phyloP scores from a whole-genome alignment of 1,140 invertebrate species.

The Ylistrum balloti region DNA sequence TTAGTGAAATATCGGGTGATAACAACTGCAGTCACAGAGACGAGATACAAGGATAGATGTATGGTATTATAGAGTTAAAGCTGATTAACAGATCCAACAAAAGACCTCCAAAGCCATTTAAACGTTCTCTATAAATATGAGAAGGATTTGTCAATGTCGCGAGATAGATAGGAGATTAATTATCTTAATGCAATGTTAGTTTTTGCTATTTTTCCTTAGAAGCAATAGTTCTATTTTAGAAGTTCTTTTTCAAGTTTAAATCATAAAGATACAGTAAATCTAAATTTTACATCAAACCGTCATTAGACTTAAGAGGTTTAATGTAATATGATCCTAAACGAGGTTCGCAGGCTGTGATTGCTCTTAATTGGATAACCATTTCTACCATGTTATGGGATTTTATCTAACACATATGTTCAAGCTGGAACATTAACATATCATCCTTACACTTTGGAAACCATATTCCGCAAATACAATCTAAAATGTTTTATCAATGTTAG shows the following conservation, averaged over 20 bases:
- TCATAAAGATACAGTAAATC: not conserved
- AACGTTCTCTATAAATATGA: not conserved
- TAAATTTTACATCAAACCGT: not conserved
- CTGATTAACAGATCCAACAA: no score
- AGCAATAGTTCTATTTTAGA: not conserved
- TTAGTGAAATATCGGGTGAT: no score
- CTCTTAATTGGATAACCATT: not conserved
- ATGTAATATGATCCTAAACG: not conserved
- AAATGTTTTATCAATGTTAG: no score
- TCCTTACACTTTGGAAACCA: no score
- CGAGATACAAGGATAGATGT: no score
- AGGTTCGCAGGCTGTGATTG: not conserved
- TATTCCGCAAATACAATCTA: no score
- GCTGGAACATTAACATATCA: not conserved
- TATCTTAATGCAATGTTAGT: not conserved
- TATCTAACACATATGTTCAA: not conserved
- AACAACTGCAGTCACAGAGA: no score
- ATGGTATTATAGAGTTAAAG: no score
- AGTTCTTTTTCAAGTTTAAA: not conserved
- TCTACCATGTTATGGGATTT: not conserved
- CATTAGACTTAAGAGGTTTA: not conserved
- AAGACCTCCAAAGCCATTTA: no score
- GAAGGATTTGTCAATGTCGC: not conserved
- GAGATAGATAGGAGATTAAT: not conserved
- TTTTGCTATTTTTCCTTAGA: not conserved